Conservation (phyloP, 2,888 invertebrate genomes). For the Escarpia spicata region DNA sequence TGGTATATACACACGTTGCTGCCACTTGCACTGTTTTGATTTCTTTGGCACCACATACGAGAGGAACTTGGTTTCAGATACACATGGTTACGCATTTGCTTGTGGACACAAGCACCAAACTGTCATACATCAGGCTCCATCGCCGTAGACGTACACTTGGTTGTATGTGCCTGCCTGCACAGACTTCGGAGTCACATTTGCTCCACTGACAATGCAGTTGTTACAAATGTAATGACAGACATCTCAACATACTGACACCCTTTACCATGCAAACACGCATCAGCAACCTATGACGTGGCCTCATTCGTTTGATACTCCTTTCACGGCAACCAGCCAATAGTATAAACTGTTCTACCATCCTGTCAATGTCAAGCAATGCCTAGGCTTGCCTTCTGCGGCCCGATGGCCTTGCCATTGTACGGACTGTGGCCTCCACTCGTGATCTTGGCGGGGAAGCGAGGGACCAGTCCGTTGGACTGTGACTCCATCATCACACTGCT, state of each 20-base stretch:
- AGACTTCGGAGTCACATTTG: background rate
- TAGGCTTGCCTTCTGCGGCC: background rate
- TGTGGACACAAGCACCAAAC: background rate
- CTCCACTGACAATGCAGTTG: background rate
- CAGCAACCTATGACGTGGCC: background rate
- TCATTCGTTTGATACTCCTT: background rate
- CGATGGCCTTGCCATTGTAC: conserved; percentile 30
- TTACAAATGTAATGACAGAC: background rate
- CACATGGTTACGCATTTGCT: background rate
- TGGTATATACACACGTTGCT: background rate
- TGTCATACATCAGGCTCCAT: background rate
- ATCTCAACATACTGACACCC: background rate
- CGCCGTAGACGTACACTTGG: background rate
- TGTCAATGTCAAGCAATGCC: background rate
- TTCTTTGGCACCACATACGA: background rate
- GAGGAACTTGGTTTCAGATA: background rate
- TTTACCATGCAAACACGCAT: background rate
- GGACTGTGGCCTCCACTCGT: conserved; percentile 38
- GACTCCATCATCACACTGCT: background rate
- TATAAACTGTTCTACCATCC: background rate
- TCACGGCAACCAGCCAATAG: background rate
- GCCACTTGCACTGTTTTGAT: background rate
- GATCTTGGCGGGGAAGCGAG: conserved; percentile 32
- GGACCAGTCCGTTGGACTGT: background rate
- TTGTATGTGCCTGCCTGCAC: background rate